Conservation (phyloP, 2,113 vertebrate genomes). For the Buteo buteo region DNA sequence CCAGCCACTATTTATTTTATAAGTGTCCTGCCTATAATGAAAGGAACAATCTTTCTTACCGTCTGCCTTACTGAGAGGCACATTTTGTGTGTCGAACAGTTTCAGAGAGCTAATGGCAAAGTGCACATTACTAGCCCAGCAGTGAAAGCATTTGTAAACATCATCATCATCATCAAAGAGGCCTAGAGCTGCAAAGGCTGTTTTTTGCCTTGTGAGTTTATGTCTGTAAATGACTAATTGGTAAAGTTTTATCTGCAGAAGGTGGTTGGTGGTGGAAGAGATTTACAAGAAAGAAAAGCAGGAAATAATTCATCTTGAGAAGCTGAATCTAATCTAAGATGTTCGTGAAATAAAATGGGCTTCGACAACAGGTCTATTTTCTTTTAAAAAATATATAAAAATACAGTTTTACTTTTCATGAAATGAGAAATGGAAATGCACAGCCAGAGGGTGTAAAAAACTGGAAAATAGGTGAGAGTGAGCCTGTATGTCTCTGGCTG, state of each 20-base stretch:
- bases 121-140: slow-evolving; percentile 59
- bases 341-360: neutral
- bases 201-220: slow-evolving; percentile 67
- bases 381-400: neutral
- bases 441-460: neutral
- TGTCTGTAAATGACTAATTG: slow-evolving; percentile 73
- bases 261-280: slow-evolving; percentile 64
- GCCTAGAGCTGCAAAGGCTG: slow-evolving; percentile 51
- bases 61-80: slow-evolving; percentile 53
- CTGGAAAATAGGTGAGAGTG: neutral
- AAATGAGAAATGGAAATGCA: neutral
- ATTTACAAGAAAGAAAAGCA: slow-evolving; percentile 71
- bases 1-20: slow-evolving; percentile 63
- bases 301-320: slow-evolving; percentile 71
- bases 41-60: slow-evolving; percentile 65
- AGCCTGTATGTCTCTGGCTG: neutral
- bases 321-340: slow-evolving; percentile 28
- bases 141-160: slow-evolving; percentile 70
- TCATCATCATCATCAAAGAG: slow-evolving; percentile 65
- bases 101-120: slow-evolving; percentile 66
- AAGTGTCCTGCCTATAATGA: slow-evolving; percentile 50
- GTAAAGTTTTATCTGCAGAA: slow-evolving; percentile 71
- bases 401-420: neutral
- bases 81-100: slow-evolving; percentile 29
- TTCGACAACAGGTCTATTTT: neutral